A percentile compares a stretch with the other conserved stretches of the same genome.
phyloP scores from a whole-genome alignment of 2,113 vertebrate genomes.

The Eidolon helvum region DNA sequence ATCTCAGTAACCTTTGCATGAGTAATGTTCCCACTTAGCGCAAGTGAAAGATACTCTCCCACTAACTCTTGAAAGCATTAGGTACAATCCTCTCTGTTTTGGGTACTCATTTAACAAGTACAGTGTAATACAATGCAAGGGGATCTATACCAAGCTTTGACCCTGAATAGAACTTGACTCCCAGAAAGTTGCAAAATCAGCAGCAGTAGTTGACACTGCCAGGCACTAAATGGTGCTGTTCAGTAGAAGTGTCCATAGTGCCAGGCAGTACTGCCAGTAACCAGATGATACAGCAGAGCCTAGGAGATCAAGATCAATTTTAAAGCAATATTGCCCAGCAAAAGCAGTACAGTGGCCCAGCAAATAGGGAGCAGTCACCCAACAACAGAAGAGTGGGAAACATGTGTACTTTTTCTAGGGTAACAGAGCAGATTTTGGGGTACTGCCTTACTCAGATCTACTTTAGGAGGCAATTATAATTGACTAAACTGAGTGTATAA shows the following conservation, averaged over 20 bases:
- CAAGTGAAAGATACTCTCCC: not conserved
- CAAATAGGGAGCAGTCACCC: not conserved
- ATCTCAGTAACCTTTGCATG: not conserved
- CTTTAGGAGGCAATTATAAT: not conserved
- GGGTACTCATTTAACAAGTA: not conserved
- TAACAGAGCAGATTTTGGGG: not conserved
- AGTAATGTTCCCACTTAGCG: not conserved
- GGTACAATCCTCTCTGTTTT: not conserved
- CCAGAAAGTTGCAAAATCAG: not conserved
- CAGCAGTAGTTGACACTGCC: not conserved
- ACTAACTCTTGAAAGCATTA: not conserved
- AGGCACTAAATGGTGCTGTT: not conserved
- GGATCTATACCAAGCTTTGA: not conserved
- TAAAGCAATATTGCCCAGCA: not conserved
- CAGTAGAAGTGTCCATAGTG: not conserved
- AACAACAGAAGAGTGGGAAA: not conserved
- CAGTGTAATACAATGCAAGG: not conserved
- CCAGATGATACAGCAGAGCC: not conserved
- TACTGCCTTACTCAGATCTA: not conserved
- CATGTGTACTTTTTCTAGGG: not conserved
- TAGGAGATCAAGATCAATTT: not conserved
- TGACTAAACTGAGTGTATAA: not conserved
- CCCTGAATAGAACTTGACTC: not conserved
- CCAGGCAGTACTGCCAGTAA: not conserved
- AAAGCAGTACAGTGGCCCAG: not conserved